phyloP scores from a whole-genome alignment of 2,113 vertebrate genomes.

The Eudyptes chrysolophus region DNA sequence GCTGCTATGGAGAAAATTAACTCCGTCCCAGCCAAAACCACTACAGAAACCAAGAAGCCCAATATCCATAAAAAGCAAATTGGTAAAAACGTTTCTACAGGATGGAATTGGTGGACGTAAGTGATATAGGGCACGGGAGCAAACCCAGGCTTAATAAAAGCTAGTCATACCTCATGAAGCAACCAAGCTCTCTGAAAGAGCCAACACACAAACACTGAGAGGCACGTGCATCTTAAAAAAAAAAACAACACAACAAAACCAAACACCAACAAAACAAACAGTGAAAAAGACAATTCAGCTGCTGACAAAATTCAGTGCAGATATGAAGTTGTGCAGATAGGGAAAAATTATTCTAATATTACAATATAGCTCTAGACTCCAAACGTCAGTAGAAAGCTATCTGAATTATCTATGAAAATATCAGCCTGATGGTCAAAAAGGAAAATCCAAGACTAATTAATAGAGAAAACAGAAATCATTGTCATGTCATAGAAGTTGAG shows the following conservation, averaged over 20 bases:
- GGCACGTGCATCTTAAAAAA: neutral
- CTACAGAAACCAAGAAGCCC: neutral
- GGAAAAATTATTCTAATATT: neutral
- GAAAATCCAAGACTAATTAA: neutral
- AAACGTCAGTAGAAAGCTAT: neutral
- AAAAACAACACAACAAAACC: neutral
- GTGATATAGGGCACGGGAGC: fast-evolving
- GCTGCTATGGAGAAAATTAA: neutral
- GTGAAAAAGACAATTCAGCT: neutral
- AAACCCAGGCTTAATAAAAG: neutral
- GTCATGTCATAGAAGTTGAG: neutral
- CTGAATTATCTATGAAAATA: neutral
- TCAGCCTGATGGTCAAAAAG: neutral
- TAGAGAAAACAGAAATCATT: neutral
- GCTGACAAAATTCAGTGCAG: neutral
- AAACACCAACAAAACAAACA: neutral
- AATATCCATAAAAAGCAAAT: neutral
- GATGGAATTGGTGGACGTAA: neutral
- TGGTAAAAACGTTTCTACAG: neutral
- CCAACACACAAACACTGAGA: neutral
- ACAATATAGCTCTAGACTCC: neutral
- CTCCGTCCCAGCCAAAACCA: neutral
- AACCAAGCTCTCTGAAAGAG: neutral
- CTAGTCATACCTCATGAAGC: neutral
- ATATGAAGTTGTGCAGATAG: neutral